phyloP scores from a whole-genome alignment of 2,113 vertebrate species.

The Engystomops pustulosus region DNA sequence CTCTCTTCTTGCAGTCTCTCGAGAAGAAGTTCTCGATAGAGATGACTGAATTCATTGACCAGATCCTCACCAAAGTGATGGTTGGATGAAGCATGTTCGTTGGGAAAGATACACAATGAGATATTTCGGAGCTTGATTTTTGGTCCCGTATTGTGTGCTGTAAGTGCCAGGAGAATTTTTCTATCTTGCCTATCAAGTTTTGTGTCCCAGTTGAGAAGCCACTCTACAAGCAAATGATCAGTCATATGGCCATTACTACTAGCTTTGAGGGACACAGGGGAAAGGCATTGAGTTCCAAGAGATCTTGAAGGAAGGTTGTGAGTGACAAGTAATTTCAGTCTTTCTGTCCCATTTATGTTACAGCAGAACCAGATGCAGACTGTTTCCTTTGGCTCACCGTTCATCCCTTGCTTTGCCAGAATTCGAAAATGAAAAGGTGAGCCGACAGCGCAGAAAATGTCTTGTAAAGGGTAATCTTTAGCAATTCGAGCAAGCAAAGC shows the following conservation, averaged over 20 bases:
- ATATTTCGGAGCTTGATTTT: constrained; percentile 54
- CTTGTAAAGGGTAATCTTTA: constrained; percentile 48
- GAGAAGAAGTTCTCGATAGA: constrained; percentile 46
- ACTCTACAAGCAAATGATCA: constrained; percentile 33
- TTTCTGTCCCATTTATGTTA: constrained; percentile 54
- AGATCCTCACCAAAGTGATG: constrained; percentile 47
- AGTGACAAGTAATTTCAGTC: constrained; percentile 50
- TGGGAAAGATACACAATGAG: constrained; percentile 49
- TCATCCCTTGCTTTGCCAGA: constrained; percentile 12
- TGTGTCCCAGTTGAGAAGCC: constrained; percentile 55
- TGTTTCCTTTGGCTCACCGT: not conserved
- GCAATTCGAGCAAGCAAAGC: constrained; percentile 34
- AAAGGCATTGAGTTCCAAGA: constrained; percentile 28
- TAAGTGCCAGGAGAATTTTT: constrained; percentile 42
- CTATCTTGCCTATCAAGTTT: constrained; percentile 50
- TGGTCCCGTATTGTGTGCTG: constrained; percentile 33
- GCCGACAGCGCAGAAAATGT: constrained; percentile 51
- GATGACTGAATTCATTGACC: constrained; percentile 36
- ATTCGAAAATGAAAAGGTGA: constrained; percentile 48
- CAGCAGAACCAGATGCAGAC: constrained; percentile 54
- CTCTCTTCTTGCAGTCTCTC: constrained; percentile 46
- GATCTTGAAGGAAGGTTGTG: constrained; percentile 39
- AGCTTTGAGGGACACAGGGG: constrained; percentile 45
- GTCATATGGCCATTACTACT: constrained; percentile 47
- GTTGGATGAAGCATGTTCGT: constrained; percentile 20